These are phyloP conservation scores for Lucilia cuprina DNA, from an alignment of 1,140 invertebrate genomes.

Conservation along the genomic window DNA sequence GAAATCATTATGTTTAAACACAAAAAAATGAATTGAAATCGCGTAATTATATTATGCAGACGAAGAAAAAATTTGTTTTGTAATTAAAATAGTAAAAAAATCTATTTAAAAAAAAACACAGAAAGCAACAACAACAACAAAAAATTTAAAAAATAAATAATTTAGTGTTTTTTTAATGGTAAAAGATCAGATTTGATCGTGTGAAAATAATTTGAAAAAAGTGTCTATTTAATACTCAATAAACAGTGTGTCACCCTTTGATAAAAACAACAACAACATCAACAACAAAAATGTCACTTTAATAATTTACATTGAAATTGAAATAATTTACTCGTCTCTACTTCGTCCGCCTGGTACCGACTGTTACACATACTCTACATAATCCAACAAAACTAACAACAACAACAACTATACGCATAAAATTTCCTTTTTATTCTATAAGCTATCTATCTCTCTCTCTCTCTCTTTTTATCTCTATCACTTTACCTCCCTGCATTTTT, in stretches of 20 bases:
- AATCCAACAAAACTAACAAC: neutral
- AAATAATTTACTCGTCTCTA: neutral
- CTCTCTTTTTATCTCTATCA: no score
- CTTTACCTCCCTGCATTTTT: neutral
- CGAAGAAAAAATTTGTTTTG: neutral
- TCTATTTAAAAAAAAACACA: neutral
- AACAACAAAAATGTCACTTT: neutral
- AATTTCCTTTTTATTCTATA: neutral
- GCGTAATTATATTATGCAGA: slow-evolving; percentile 8
- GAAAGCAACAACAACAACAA: neutral
- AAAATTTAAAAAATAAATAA: neutral
- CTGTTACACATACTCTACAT: neutral
- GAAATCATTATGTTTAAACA: slow-evolving; percentile 15
- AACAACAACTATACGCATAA: neutral
- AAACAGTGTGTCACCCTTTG: neutral
- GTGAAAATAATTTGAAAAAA: neutral
- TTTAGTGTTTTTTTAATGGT: neutral
- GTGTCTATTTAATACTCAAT: neutral
- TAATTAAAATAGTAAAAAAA: neutral
- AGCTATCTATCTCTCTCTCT: neutral
- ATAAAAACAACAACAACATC: neutral
- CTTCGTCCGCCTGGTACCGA: slow-evolving; percentile 22
- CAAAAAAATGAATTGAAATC: neutral
- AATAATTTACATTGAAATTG: slow-evolving; percentile 15
- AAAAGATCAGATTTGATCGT: neutral